Evolutionary conservation across 2,888 invertebrate species (phyloP).

Genomic region (Limnephilus lunatus): DNA sequence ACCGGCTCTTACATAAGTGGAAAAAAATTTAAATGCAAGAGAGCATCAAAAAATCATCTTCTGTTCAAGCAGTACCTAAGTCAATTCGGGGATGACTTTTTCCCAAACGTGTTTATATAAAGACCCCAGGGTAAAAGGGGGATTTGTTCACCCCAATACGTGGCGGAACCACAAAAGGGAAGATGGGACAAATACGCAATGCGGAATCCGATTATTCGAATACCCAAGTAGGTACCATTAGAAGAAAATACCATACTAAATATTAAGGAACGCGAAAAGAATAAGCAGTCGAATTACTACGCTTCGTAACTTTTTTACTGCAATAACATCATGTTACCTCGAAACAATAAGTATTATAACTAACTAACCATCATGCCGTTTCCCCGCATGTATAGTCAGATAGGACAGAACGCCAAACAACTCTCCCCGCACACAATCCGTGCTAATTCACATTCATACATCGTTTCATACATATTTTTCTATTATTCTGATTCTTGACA

Average conservation of each 20-base stretch:
- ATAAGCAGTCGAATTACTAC: neutral
- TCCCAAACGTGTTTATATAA: neutral
- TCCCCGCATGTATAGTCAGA: no score
- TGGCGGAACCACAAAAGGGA: slow-evolving; percentile 1
- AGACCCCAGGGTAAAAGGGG: neutral
- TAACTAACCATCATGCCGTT: no score
- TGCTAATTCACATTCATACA: no score
- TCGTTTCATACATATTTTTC: no score
- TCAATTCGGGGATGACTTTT: neutral
- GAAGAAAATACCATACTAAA: neutral
- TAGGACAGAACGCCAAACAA: no score
- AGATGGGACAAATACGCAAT: slow-evolving; percentile 37
- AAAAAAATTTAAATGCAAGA: neutral
- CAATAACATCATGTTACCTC: neutral
- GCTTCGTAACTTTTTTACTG: neutral
- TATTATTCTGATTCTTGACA: no score
- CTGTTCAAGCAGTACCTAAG: neutral
- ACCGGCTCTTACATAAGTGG: neutral
- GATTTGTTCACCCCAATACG: neutral
- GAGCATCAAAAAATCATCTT: neutral
- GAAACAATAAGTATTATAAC: neutral
- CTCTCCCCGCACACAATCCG: no score
- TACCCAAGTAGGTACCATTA: neutral
- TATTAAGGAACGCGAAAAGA: neutral
- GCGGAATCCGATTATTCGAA: slow-evolving; percentile 26